These are phyloP conservation scores for Diogma glabrata DNA, from an alignment of 2,888 invertebrate genomes.

Conservation along the genomic window DNA sequence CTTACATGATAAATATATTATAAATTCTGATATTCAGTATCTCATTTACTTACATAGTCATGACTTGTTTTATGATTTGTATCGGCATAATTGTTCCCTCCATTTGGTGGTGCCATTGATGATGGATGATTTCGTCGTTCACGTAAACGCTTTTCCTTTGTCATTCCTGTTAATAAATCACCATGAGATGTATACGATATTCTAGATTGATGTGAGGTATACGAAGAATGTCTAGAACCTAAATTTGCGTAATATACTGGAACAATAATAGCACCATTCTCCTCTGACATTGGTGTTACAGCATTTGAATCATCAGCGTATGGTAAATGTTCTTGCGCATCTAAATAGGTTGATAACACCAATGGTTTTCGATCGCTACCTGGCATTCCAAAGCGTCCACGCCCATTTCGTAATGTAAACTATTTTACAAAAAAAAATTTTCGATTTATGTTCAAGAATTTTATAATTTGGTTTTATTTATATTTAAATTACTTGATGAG, in stretches of 20 bases:
- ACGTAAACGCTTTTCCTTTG: conserved; percentile 75
- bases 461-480: conserved; percentile 8
- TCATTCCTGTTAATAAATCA: conserved; percentile 76
- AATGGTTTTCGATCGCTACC: conserved; percentile 86
- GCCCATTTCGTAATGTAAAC: conserved; percentile 76
- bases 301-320: conserved; percentile 97
- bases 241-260: conserved; percentile 81
- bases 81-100: conserved; percentile 46
- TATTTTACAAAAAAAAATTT: conserved; percentile 28
- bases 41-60: conserved; percentile 65
- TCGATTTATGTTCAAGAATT: background rate
- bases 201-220: conserved; percentile 88
- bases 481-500: conserved; percentile 50
- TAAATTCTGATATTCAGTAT: too few species aligned
- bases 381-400: conserved; percentile 63
- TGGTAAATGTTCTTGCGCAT: conserved; percentile 88
- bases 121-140: conserved; percentile 51
- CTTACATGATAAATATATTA: too few species aligned
- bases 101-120: conserved; percentile 37
- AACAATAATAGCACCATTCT: conserved; percentile 89
- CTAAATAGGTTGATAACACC: conserved; percentile 87
- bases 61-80: conserved; percentile 52
- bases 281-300: conserved; percentile 96
- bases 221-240: conserved; percentile 87
- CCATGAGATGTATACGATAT: conserved; percentile 91